Percentiles rank a stretch among this genome's conserved stretches.
phyloP scores from a whole-genome alignment of 2,888 invertebrate species.

The Ferrisia virgata region DNA sequence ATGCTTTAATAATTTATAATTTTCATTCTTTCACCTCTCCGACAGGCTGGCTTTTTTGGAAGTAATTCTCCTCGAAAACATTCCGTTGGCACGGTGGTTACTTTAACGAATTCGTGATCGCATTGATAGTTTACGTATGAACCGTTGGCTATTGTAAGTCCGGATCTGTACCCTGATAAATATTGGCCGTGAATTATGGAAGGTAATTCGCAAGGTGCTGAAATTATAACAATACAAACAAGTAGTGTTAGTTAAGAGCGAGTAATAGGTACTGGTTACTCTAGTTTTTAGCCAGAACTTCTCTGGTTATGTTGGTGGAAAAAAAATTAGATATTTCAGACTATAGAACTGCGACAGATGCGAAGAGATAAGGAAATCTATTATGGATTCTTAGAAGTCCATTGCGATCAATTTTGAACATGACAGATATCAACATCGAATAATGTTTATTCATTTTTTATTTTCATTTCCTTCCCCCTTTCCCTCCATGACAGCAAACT shows the following conservation, averaged over 20 bases:
- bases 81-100: constrained; percentile 58
- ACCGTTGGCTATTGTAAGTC: constrained; percentile 77
- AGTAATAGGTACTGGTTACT: too few relatives aligned
- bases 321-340: too few relatives aligned
- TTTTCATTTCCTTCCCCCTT: too few relatives aligned
- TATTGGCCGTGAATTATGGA: constrained; percentile 67
- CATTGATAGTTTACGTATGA: constrained; percentile 74
- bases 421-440: too few relatives aligned
- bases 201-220: constrained; percentile 68
- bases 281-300: too few relatives aligned
- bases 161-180: constrained; percentile 72
- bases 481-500: too few relatives aligned
- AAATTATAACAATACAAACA: constrained; percentile 11
- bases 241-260: not conserved
- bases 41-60: constrained; percentile 59
- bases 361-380: too few relatives aligned
- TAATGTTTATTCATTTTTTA: too few relatives aligned
- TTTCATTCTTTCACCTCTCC: constrained; percentile 51
- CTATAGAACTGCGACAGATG: too few relatives aligned
- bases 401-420: too few relatives aligned
- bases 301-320: too few relatives aligned
- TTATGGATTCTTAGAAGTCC: too few relatives aligned
- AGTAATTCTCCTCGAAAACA: constrained; percentile 65
- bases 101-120: constrained; percentile 56
- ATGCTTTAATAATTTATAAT: constrained; percentile 8